These are phyloP conservation scores for Habropoda laboriosa DNA, from an alignment of 1,140 invertebrate genomes.

Conservation along the genomic window DNA sequence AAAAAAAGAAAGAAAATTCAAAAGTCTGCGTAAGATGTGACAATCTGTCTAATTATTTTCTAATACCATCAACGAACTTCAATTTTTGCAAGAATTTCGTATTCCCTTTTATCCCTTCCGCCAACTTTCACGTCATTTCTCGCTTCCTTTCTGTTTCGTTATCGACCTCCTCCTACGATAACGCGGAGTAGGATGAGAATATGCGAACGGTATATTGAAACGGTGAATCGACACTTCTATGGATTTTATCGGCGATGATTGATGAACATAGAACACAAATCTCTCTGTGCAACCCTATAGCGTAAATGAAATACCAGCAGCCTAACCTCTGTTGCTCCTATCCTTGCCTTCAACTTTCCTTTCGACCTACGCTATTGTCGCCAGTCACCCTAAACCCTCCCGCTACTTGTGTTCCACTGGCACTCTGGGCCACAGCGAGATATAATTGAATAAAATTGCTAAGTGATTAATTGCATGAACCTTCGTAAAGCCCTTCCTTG, in stretches of 20 bases:
- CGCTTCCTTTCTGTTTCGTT: slow-evolving; percentile 11
- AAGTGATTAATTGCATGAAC: slow-evolving; percentile 77
- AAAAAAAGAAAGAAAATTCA: slow-evolving; percentile 30
- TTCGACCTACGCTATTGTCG: slow-evolving; percentile 41
- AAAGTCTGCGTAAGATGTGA: background rate
- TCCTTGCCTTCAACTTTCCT: slow-evolving; percentile 31
- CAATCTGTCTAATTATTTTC: background rate
- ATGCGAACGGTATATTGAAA: slow-evolving; percentile 33
- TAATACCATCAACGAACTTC: background rate
- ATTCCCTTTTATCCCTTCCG: background rate
- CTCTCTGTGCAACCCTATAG: background rate
- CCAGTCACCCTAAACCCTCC: slow-evolving; percentile 26
- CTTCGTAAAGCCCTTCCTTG: slow-evolving; percentile 58
- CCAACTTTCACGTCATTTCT: slow-evolving; percentile 16
- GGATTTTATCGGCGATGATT: slow-evolving; percentile 75
- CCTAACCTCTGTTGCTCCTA: slow-evolving; percentile 32
- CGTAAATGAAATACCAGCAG: slow-evolving; percentile 55
- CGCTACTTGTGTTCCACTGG: slow-evolving; percentile 32
- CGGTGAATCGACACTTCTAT: slow-evolving; percentile 66
- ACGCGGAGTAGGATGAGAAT: background rate
- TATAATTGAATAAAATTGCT: slow-evolving; percentile 78
- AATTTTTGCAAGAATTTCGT: background rate
- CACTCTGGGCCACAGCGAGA: slow-evolving; percentile 65
- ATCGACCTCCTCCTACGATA: slow-evolving; percentile 5
- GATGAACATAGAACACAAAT: slow-evolving; percentile 65